These are phyloP conservation scores for Perca schrenkii DNA, from an alignment of 2,113 vertebrate genomes.

Conservation along the genomic window DNA sequence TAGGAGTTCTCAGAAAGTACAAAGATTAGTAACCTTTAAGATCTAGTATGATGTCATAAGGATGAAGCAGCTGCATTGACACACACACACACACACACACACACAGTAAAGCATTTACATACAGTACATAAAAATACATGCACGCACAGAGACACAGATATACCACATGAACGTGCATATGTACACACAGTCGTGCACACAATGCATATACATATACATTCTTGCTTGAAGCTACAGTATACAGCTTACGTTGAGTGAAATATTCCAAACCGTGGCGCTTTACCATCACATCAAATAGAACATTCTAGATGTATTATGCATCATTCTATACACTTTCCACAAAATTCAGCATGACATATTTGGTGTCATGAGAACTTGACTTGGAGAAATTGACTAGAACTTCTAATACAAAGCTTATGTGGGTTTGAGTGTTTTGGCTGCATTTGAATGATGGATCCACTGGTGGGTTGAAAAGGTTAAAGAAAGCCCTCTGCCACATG, in stretches of 20 bases:
- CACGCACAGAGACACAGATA: background rate
- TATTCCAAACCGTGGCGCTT: constrained; percentile 32
- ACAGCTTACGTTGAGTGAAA: constrained; percentile 18
- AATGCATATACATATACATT: constrained; percentile 15
- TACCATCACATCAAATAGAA: constrained; percentile 49
- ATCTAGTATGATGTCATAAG: background rate
- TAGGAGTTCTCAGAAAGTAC: background rate
- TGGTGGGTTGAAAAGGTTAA: constrained; percentile 48
- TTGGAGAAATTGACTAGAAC: constrained; percentile 27
- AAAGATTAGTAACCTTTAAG: background rate
- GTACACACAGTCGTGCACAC: background rate
- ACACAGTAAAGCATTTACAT: background rate
- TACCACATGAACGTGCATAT: background rate
- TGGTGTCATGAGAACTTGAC: constrained; percentile 48
- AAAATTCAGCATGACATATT: constrained; percentile 46
- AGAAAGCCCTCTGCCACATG: constrained; percentile 13
- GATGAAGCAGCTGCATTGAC: background rate
- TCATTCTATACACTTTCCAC: constrained; percentile 37
- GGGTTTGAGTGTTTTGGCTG: constrained; percentile 25
- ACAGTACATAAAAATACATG: background rate
- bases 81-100: background rate
- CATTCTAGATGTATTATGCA: constrained; percentile 29
- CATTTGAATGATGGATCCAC: constrained; percentile 28
- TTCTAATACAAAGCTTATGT: constrained; percentile 28
- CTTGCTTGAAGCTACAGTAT: constrained; percentile 37